A percentile compares a stretch with the other conserved stretches of the same genome.
These are phyloP conservation scores for Pteruthius melanotis DNA, from an alignment of 2,113 vertebrate species.

Conservation along the genomic window DNA sequence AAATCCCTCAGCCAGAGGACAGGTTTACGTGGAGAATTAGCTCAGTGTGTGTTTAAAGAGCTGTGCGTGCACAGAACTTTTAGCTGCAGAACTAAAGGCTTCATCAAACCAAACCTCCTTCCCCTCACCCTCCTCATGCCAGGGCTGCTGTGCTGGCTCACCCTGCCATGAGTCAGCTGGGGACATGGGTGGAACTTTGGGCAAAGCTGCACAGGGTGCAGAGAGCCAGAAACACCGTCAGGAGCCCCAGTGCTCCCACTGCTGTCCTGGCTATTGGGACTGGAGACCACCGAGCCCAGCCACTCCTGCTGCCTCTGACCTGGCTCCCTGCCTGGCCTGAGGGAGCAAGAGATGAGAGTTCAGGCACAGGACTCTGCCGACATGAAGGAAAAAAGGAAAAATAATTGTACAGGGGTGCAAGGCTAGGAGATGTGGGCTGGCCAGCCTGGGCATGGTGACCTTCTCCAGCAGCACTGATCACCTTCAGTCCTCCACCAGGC, in stretches of 20 bases:
- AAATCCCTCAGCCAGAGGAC: background rate
- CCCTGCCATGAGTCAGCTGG: background rate
- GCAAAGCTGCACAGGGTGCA: background rate
- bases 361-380: background rate
- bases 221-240: background rate
- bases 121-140: background rate
- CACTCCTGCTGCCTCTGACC: background rate
- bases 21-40: background rate
- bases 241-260: background rate
- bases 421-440: background rate
- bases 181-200: background rate
- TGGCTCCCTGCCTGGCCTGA: accelerated
- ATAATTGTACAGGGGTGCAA: background rate
- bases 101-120: background rate
- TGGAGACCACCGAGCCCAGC: background rate
- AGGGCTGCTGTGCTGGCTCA: background rate
- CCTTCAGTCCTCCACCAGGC: background rate
- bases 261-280: background rate
- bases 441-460: background rate
- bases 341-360: background rate
- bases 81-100: background rate
- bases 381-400: background rate
- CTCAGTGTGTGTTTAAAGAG: background rate
- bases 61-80: background rate
- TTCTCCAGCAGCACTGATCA: background rate